These are phyloP conservation scores for Lethenteron camtschaticum DNA, from an alignment of 2,113 vertebrate species.

Conservation along the genomic window DNA sequence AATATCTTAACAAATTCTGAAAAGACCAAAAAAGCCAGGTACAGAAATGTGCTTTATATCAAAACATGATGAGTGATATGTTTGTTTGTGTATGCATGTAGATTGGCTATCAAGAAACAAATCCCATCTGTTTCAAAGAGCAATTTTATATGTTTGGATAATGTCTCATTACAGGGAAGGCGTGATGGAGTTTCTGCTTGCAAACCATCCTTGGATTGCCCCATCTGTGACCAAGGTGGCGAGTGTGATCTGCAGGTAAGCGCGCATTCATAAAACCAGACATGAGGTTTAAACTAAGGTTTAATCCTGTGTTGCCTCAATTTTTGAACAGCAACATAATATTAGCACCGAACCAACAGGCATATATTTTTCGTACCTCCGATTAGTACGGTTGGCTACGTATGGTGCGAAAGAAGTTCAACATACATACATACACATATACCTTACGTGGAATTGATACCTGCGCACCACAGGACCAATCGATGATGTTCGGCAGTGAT, in stretches of 20 bases:
- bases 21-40: slow-evolving; percentile 80
- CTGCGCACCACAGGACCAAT: slow-evolving; percentile 48
- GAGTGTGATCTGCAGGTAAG: slow-evolving; percentile 86
- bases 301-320: too few species aligned
- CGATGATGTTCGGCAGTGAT: slow-evolving; percentile 93
- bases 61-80: too few species aligned
- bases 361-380: neutral
- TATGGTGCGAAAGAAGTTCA: neutral
- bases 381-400: neutral
- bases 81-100: too few species aligned
- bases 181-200: slow-evolving; percentile 82
- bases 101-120: too few species aligned
- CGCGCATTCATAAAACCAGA: neutral
- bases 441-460: neutral
- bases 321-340: too few species aligned
- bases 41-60: slow-evolving; percentile 8
- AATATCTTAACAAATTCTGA: slow-evolving; percentile 83
- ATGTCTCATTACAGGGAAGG: slow-evolving; percentile 42
- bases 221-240: slow-evolving; percentile 86
- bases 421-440: too few species aligned
- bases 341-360: too few species aligned
- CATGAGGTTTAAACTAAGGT: too few species aligned
- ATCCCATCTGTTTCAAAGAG: too few species aligned
- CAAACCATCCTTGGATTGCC: slow-evolving; percentile 80
- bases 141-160: neutral